These are phyloP conservation scores for Odontamblyopus lacepedii DNA, from an alignment of 2,797 vertebrate genomes.

Conservation along the genomic window DNA sequence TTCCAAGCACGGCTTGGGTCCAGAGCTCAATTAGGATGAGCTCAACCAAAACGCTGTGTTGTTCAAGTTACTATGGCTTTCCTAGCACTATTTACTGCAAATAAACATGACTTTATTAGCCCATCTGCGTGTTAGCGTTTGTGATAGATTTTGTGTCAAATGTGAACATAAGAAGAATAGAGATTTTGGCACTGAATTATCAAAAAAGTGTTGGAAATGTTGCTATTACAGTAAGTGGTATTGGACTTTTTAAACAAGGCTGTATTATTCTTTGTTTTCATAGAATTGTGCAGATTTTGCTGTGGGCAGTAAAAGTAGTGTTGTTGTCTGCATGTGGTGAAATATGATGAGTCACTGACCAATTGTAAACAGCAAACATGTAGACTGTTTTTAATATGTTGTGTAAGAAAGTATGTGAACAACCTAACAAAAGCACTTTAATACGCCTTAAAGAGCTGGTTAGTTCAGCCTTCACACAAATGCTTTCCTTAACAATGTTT, in stretches of 20 bases:
- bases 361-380: conserved; percentile 13
- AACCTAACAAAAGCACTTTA: background rate
- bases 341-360: conserved; percentile 51
- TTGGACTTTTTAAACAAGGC: conserved; percentile 32
- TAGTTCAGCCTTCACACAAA: background rate
- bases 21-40: conserved; percentile 66
- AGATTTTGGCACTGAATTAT: background rate
- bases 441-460: background rate
- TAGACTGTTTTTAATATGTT: background rate
- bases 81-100: conserved; percentile 61
- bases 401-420: background rate
- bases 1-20: conserved; percentile 47
- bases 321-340: conserved; percentile 52
- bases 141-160: conserved; percentile 29
- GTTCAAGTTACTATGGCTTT: conserved; percentile 67
- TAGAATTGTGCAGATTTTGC: conserved; percentile 38
- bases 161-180: background rate
- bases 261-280: conserved; percentile 41
- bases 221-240: conserved; percentile 48
- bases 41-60: conserved; percentile 61
- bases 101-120: conserved; percentile 48
- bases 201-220: too few relatives aligned
- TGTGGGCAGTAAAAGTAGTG: conserved; percentile 53
- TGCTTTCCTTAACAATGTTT: background rate
- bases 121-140: background rate